These are phyloP conservation scores for Cheilosia variabilis DNA, from an alignment of 2,888 invertebrate genomes.

Conservation along the genomic window DNA sequence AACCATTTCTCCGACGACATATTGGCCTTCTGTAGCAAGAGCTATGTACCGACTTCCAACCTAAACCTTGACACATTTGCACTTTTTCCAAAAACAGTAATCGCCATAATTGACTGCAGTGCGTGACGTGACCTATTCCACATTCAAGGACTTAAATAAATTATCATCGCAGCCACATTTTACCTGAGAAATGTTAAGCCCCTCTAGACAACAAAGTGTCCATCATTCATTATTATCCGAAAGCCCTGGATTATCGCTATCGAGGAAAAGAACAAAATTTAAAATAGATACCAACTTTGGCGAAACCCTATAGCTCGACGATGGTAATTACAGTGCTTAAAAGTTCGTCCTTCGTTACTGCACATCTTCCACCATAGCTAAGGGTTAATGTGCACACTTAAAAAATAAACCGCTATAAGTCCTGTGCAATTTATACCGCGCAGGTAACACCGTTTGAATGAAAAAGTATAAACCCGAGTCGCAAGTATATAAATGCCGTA, in stretches of 20 bases:
- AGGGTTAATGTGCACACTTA: constrained; percentile 71
- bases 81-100: no score
- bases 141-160: neutral
- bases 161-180: constrained; percentile 10
- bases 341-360: constrained; percentile 72
- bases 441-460: constrained; percentile 37
- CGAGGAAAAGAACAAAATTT: constrained; percentile 35
- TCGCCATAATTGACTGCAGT: neutral
- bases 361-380: constrained; percentile 30
- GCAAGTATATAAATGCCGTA: constrained; percentile 47
- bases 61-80: no score
- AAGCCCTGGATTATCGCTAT: constrained; percentile 57
- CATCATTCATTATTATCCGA: constrained; percentile 68
- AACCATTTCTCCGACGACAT: no score
- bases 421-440: constrained; percentile 62
- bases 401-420: constrained; percentile 68
- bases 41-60: no score
- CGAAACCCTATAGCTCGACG: constrained; percentile 44
- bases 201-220: constrained; percentile 52
- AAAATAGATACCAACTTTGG: constrained; percentile 50
- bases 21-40: no score
- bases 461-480: constrained; percentile 47
- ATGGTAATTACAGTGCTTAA: constrained; percentile 74
- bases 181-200: constrained; percentile 23
- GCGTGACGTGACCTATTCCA: neutral